These are phyloP conservation scores for Homarus gammarus DNA, from an alignment of 2,888 invertebrate species.

Conservation along the genomic window DNA sequence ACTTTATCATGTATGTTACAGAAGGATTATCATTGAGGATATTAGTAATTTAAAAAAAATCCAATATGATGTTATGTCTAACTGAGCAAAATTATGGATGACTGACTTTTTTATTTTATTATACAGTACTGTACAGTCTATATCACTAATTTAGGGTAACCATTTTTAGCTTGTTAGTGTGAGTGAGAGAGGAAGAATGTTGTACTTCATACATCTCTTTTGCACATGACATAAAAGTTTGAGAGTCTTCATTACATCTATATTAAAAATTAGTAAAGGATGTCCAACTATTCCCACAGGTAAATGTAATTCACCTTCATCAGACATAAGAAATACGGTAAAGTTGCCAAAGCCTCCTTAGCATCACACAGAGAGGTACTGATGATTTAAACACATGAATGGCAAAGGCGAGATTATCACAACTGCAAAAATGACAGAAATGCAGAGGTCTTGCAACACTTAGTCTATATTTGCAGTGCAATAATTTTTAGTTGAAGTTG, in stretches of 20 bases:
- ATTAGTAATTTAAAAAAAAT: neutral
- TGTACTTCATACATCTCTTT: neutral
- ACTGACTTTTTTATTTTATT: neutral
- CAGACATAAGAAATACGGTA: neutral
- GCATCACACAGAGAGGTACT: neutral
- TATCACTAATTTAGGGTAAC: too few species aligned
- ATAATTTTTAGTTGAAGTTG: constrained; percentile 60
- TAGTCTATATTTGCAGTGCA: constrained; percentile 33
- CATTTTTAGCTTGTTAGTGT: neutral
- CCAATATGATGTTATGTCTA: too few species aligned
- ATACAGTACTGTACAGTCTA: too few species aligned
- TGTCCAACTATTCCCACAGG: too few species aligned
- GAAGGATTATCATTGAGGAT: neutral
- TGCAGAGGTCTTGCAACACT: neutral
- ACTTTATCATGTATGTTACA: neutral
- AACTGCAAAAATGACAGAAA: constrained; percentile 33
- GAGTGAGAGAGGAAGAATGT: neutral
- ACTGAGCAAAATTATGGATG: neutral
- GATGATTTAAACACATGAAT: constrained; percentile 32
- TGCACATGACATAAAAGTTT: neutral
- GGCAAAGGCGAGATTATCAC: constrained; percentile 58
- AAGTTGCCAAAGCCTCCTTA: neutral
- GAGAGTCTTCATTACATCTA: neutral
- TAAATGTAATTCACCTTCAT: too few species aligned
- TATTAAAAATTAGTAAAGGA: neutral